Evolutionary conservation across 2,888 invertebrate species (phyloP).

Genomic region (Himalopsyche tibetana): DNA sequence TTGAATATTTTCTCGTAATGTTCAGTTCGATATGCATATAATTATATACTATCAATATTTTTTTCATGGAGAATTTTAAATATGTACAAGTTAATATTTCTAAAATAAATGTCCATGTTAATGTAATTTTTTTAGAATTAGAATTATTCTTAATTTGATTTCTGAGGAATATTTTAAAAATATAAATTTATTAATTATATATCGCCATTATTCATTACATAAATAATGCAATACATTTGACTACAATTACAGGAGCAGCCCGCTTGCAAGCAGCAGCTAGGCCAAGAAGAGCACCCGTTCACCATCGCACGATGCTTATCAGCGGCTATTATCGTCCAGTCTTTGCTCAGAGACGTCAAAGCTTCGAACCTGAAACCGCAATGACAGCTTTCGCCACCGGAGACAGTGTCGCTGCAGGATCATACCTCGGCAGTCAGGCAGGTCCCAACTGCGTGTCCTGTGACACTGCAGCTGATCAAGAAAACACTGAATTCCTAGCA

Average conservation of each 20-base stretch:
- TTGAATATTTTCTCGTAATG: no score
- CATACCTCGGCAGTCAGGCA: conserved; percentile 68
- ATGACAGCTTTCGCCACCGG: conserved; percentile 71
- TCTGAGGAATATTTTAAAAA: no score
- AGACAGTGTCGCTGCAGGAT: conserved; percentile 70
- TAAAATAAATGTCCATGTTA: no score
- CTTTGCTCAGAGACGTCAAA: conserved; percentile 62
- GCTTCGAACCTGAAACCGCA: conserved; percentile 68
- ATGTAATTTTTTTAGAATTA: no score
- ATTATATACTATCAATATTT: no score
- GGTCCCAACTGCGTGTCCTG: conserved; percentile 61
- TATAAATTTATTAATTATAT: no score
- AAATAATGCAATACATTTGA: no score
- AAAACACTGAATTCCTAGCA: conserved; percentile 58
- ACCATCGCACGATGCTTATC: conserved; percentile 69
- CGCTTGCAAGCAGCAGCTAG: conserved; percentile 58
- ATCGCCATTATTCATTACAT: not conserved
- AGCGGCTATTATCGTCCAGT: conserved; percentile 69
- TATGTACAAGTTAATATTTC: no score
- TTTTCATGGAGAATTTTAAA: no score
- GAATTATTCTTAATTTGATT: no score
- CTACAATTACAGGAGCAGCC: conserved; percentile 19
- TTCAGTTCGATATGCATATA: no score
- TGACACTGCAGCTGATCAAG: conserved; percentile 36
- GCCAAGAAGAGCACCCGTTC: conserved; percentile 66